Percentiles rank a stretch among this genome's conserved stretches.
Conservation (phyloP, 2,888 invertebrate genomes). For the Philaethria dido region DNA sequence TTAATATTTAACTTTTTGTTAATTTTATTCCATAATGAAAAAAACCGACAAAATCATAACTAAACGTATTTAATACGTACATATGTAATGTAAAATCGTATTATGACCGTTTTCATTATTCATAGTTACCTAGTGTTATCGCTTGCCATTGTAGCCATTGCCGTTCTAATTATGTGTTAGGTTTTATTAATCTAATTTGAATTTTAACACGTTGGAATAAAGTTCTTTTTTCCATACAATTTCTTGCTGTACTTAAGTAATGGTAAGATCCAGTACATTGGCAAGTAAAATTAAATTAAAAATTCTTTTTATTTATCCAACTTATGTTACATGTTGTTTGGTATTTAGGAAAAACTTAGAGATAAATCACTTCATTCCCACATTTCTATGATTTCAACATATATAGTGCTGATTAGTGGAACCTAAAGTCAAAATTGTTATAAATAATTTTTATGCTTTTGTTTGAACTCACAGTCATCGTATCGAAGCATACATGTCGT, state of each 20-base stretch:
- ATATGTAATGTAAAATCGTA: conserved; percentile 2
- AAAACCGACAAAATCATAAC: not conserved
- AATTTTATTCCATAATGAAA: not conserved
- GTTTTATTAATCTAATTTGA: conserved; percentile 14
- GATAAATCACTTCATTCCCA: not conserved
- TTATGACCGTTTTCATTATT: conserved; percentile 35
- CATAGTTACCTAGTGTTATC: conserved; percentile 33
- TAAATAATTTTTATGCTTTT: not conserved
- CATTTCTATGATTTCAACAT: too few species aligned
- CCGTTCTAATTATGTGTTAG: conserved; percentile 29
- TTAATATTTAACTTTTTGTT: not conserved
- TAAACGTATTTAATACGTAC: not conserved
- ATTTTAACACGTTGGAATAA: not conserved
- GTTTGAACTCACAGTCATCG: not conserved
- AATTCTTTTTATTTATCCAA: not conserved
- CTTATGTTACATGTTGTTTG: too few species aligned
- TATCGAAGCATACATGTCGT: not conserved
- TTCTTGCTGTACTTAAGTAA: conserved; percentile 1
- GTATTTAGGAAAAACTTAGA: not conserved
- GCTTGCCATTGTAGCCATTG: conserved; percentile 38
- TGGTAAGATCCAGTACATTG: conserved; percentile 4
- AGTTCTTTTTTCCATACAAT: conserved; percentile 3
- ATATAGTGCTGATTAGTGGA: not conserved
- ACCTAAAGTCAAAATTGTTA: not conserved
- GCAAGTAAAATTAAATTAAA: conserved; percentile 17